Percentiles rank a stretch among this genome's conserved stretches.
Evolutionary conservation across 1,140 invertebrate species (phyloP).

Genomic region (Danaus plexippus): DNA sequence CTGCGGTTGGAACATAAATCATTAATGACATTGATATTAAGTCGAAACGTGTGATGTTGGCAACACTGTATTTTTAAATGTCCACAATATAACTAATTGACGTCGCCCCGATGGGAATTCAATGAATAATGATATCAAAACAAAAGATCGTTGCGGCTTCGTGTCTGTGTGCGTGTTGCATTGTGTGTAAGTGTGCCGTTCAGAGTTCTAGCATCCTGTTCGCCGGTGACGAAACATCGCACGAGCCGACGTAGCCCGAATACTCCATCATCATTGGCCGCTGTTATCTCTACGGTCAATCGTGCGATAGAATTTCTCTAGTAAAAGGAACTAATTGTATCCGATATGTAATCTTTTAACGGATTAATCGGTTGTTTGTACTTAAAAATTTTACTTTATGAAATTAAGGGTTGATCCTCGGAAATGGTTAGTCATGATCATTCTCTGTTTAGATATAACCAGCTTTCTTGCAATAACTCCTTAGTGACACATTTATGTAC

Average conservation of each 20-base stretch:
- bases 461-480: too few relatives aligned
- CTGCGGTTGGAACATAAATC: too few relatives aligned
- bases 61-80: too few relatives aligned
- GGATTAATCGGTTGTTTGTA: slow-evolving; percentile 21
- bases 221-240: slow-evolving; percentile 57
- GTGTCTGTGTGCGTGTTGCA: slow-evolving; percentile 14
- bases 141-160: slow-evolving; percentile 11
- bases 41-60: too few relatives aligned
- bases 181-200: slow-evolving; percentile 43
- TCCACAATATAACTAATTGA: too few relatives aligned
- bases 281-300: slow-evolving; percentile 50
- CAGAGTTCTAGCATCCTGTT: slow-evolving; percentile 56
- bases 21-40: too few relatives aligned
- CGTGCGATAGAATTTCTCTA: slow-evolving; percentile 65
- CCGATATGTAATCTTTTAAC: slow-evolving; percentile 30
- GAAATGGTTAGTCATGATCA: too few relatives aligned
- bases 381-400: too few relatives aligned
- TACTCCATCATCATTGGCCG: slow-evolving; percentile 51
- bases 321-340: slow-evolving; percentile 59
- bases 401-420: too few relatives aligned
- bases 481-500: too few relatives aligned
- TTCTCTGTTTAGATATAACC: too few relatives aligned
- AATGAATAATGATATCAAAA: slow-evolving; percentile 13
- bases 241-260: slow-evolving; percentile 51
- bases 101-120: neutral